Conservation (phyloP, 1,140 invertebrate species). For the Probaryconus sp. region DNA sequence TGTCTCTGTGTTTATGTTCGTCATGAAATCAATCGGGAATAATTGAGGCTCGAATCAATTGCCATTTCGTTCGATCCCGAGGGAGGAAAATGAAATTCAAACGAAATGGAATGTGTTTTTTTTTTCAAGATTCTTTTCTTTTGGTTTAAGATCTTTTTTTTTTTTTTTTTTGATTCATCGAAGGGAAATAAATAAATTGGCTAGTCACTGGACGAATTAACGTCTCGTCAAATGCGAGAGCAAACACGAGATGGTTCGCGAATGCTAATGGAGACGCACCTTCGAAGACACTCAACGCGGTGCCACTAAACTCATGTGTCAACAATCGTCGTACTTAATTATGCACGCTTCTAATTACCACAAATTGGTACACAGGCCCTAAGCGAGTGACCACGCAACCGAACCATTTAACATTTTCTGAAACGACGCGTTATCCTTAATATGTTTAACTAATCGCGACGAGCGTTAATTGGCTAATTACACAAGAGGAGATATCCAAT, state of each 20-base stretch:
- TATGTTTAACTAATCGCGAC: constrained; percentile 67
- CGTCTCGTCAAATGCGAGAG: constrained; percentile 57
- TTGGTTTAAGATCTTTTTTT: not conserved
- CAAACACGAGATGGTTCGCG: constrained; percentile 45
- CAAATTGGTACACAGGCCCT: constrained; percentile 54
- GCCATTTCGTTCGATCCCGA: constrained; percentile 5
- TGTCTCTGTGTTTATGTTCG: too few species aligned
- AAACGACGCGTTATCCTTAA: constrained; percentile 47
- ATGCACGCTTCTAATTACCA: constrained; percentile 72
- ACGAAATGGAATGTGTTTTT: not conserved
- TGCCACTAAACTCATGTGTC: constrained; percentile 67
- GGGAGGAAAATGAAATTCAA: constrained; percentile 5
- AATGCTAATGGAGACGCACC: constrained; percentile 70
- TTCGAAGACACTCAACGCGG: constrained; percentile 68
- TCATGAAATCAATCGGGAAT: constrained; percentile 9
- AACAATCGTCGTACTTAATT: constrained; percentile 70
- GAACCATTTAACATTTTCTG: constrained; percentile 54
- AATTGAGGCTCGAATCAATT: constrained; percentile 4
- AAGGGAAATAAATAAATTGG: constrained; percentile 49
- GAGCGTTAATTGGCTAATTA: constrained; percentile 68
- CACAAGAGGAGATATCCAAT: constrained; percentile 37
- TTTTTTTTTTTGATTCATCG: not conserved
- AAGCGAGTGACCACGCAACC: constrained; percentile 44
- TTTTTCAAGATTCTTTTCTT: not conserved
- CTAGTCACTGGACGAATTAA: constrained; percentile 47